Evolutionary conservation across 92 coral and sea anemone species (phyloP).

Genomic region (Epizoanthus rinbou): DNA sequence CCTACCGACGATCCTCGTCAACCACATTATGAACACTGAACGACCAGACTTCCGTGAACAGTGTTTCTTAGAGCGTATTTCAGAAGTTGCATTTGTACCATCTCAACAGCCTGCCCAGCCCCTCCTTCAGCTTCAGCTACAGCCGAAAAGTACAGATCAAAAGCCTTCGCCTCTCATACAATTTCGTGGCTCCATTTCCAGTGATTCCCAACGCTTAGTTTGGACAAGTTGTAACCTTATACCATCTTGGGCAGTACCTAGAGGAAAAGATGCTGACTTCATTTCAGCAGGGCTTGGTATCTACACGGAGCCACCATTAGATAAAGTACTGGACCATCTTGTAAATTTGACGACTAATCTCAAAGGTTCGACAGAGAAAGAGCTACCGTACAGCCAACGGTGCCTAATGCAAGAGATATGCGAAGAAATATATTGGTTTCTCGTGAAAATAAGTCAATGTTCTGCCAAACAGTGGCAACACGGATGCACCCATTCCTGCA

Average conservation of each 20-base stretch:
- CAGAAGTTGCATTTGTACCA: slow-evolving; percentile 51
- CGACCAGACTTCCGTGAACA: slow-evolving; percentile 26
- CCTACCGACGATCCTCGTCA: slow-evolving; percentile 29
- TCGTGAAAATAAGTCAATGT: slow-evolving; percentile 35
- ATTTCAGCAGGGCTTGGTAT: slow-evolving; percentile 9
- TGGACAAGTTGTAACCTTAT: slow-evolving; percentile 55
- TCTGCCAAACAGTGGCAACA: slow-evolving; percentile 13
- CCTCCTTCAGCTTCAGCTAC: slow-evolving; percentile 37
- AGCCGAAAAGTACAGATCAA: background rate
- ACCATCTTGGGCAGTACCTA: slow-evolving; percentile 34
- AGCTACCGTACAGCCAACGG: slow-evolving; percentile 51
- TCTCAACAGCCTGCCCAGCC: slow-evolving; percentile 14
- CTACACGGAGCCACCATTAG: slow-evolving; percentile 11
- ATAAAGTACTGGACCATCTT: slow-evolving; percentile 34
- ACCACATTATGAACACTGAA: slow-evolving; percentile 11
- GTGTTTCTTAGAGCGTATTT: slow-evolving; percentile 34
- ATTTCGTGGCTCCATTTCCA: slow-evolving; percentile 45
- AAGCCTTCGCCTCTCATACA: slow-evolving; percentile 4
- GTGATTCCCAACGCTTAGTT: slow-evolving; percentile 5
- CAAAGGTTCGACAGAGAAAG: slow-evolving; percentile 43
- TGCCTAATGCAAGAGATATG: slow-evolving; percentile 42
- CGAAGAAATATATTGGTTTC: slow-evolving; percentile 60
- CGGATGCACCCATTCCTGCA: slow-evolving; percentile 27
- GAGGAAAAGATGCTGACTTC: background rate
- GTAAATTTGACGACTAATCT: slow-evolving; percentile 47